Conservation (phyloP, 2,888 invertebrate genomes). For the Nasonovia ribisnigri region DNA sequence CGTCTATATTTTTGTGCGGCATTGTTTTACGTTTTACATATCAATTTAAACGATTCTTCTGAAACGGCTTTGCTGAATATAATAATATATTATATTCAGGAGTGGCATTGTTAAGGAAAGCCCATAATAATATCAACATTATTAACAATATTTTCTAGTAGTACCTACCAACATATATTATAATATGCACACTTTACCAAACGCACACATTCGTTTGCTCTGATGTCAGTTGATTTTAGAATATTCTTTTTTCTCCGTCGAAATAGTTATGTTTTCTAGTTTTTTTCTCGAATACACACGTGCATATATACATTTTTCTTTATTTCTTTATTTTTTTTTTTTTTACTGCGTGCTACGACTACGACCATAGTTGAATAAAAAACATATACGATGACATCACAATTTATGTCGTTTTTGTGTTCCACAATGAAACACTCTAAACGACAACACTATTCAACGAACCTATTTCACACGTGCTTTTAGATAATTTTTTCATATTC, state of each 20-base stretch:
- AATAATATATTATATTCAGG: constrained; percentile 6
- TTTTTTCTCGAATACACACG: constrained; percentile 16
- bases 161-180: background rate
- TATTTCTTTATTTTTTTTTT: constrained; percentile 2
- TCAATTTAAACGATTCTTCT: constrained; percentile 4
- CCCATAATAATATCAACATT: constrained; percentile 7
- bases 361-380: constrained; percentile 27
- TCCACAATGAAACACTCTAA: constrained; percentile 59
- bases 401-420: constrained; percentile 57
- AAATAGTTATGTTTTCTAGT: constrained; percentile 42
- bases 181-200: background rate
- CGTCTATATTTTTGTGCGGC: background rate
- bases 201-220: background rate
- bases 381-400: constrained; percentile 47
- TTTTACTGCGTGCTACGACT: background rate
- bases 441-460: constrained; percentile 53
- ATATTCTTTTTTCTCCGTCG: background rate
- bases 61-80: background rate
- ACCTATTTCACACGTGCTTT: constrained; percentile 49
- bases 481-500: background rate
- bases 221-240: constrained; percentile 32
- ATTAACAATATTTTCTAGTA: constrained; percentile 2
- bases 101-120: constrained; percentile 36
- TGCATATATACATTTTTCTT: background rate
- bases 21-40: constrained; percentile 30